phyloP scores from a whole-genome alignment of 1,140 invertebrate genomes.

The Venturia canescens region DNA sequence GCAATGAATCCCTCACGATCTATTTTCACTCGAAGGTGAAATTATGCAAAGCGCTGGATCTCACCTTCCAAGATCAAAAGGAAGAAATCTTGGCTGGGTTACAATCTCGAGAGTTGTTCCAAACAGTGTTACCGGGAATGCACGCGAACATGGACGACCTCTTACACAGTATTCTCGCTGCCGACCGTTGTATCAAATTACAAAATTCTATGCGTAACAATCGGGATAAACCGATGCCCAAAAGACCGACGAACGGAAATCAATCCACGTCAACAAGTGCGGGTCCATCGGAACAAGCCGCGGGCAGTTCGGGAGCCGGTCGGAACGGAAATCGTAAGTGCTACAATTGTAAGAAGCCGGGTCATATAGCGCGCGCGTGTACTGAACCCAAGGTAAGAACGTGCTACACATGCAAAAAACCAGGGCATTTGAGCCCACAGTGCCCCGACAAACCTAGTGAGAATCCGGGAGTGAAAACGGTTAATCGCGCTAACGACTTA shows the following conservation, averaged over 20 bases:
- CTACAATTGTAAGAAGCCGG: constrained; percentile 47
- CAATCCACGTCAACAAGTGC: no score
- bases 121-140: constrained; percentile 24
- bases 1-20: constrained; percentile 47
- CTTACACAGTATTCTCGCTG: no score
- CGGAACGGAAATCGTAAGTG: constrained; percentile 42
- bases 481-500: background rate
- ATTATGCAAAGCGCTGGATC: constrained; percentile 48
- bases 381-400: constrained; percentile 38
- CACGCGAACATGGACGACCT: no score
- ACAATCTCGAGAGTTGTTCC: constrained; percentile 36
- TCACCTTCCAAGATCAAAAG: constrained; percentile 49
- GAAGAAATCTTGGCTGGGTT: constrained; percentile 50
- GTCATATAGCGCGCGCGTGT: constrained; percentile 46
- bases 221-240: no score
- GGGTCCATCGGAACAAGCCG: no score
- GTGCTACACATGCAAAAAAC: constrained; percentile 45
- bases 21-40: constrained; percentile 56
- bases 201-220: no score
- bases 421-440: constrained; percentile 41
- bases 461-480: background rate
- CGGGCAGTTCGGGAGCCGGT: no score
- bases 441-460: constrained; percentile 2
- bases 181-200: no score
- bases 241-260: no score